Percentiles rank a stretch among this genome's conserved stretches.
These are phyloP conservation scores for Elgaria multicarinata DNA, from an alignment of 2,113 vertebrate genomes.

Conservation along the genomic window DNA sequence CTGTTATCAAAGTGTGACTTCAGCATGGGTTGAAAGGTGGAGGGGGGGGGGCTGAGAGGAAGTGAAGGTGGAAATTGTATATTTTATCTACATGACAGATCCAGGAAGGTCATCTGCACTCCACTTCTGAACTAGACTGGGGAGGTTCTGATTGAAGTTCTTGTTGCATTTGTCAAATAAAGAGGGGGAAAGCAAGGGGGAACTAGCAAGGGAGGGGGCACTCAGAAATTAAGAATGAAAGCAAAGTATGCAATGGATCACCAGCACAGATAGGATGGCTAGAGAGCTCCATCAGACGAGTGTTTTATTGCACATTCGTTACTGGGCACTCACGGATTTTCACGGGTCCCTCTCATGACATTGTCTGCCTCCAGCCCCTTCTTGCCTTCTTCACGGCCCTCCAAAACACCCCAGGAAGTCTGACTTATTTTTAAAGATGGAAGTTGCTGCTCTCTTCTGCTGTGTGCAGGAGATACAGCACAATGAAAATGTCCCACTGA, in stretches of 20 bases:
- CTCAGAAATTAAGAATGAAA: neutral
- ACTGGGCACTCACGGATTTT: no score
- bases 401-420: no score
- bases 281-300: no score
- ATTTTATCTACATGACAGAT: neutral
- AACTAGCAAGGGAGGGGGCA: neutral
- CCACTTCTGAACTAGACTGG: neutral
- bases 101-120: neutral
- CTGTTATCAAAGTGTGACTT: neutral
- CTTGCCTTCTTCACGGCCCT: no score
- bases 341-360: no score
- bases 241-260: neutral
- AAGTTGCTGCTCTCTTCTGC: no score
- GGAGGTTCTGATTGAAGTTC: neutral
- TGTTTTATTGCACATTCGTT: no score
- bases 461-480: no score
- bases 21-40: neutral
- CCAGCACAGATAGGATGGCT: neutral
- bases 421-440: no score
- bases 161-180: neutral
- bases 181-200: no score
- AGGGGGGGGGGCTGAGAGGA: neutral
- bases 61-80: neutral
- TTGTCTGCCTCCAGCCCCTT: no score
- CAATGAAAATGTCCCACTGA: no score